Conservation (phyloP, 2,797 vertebrate genomes). For the Channallabes apus region DNA sequence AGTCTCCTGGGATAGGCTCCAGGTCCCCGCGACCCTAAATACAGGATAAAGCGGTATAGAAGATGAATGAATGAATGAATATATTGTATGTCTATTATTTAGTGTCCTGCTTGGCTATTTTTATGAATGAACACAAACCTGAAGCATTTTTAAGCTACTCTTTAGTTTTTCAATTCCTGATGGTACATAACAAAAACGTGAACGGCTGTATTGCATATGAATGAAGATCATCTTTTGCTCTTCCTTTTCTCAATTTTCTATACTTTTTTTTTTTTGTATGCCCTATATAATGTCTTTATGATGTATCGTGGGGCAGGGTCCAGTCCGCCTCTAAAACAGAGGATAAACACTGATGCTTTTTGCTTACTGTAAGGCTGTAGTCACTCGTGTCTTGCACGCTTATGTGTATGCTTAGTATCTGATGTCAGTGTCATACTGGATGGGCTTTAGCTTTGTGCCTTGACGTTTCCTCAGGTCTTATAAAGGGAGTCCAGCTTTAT, state of each 20-base stretch:
- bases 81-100: slow-evolving; percentile 54
- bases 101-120: slow-evolving; percentile 49
- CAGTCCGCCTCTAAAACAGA: not conserved
- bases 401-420: slow-evolving; percentile 1
- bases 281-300: not conserved
- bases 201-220: slow-evolving; percentile 13
- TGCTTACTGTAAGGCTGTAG: not conserved
- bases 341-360: not conserved
- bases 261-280: slow-evolving; percentile 6
- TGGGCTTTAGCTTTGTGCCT: slow-evolving; percentile 46
- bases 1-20: no score
- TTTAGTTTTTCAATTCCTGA: slow-evolving; percentile 40
- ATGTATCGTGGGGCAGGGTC: slow-evolving; percentile 1
- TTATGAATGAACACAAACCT: slow-evolving; percentile 33
- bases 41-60: no score
- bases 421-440: slow-evolving; percentile 11
- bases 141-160: slow-evolving; percentile 27
- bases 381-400: not conserved
- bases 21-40: no score
- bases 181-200: slow-evolving; percentile 37
- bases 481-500: slow-evolving; percentile 12
- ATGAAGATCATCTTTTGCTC: slow-evolving; percentile 9
- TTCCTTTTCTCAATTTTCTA: not conserved
- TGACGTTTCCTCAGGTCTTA: slow-evolving; percentile 47
- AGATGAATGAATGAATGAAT: no score